These are phyloP conservation scores for Pseudachorutes palmiensis DNA, from an alignment of 1,140 invertebrate species.

Conservation along the genomic window DNA sequence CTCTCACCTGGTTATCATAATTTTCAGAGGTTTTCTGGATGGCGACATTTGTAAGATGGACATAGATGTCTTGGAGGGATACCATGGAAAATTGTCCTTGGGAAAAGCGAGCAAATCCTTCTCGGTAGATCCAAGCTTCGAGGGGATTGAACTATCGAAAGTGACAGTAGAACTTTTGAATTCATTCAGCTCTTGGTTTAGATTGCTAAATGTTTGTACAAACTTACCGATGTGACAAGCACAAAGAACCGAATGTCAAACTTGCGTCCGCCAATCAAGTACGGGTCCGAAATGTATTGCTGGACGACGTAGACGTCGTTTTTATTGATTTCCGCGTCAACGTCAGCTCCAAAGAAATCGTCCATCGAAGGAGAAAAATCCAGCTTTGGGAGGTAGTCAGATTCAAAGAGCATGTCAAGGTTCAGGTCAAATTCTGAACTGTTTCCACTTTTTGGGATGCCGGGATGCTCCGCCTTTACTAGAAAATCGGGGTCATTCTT, in stretches of 20 bases:
- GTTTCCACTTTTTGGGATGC: background rate
- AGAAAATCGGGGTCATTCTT: background rate
- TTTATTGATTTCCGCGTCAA: background rate
- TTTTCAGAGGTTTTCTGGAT: conserved; percentile 46
- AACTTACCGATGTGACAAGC: conserved; percentile 48
- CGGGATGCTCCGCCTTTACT: background rate
- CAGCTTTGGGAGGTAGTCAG: background rate
- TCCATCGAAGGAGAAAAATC: conserved; percentile 3
- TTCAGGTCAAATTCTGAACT: background rate
- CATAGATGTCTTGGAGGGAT: conserved; percentile 44
- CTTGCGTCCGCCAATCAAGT: conserved; percentile 56
- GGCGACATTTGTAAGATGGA: conserved; percentile 57
- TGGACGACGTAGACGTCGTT: conserved; percentile 46
- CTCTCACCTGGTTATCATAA: conserved; percentile 32
- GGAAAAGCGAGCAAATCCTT: conserved; percentile 55
- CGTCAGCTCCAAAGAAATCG: background rate
- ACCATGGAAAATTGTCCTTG: conserved; percentile 52
- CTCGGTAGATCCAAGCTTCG: conserved; percentile 54
- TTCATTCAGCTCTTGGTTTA: too few species aligned
- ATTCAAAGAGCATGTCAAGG: background rate
- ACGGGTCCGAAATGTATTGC: conserved; percentile 54
- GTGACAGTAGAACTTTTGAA: too few species aligned
- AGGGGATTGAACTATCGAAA: conserved; percentile 53
- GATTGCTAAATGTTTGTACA: too few species aligned
- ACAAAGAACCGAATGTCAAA: conserved; percentile 56